Base-by-base conservation (phyloP, 1,140 invertebrate species). In the Bombus soroeensis region DNA sequence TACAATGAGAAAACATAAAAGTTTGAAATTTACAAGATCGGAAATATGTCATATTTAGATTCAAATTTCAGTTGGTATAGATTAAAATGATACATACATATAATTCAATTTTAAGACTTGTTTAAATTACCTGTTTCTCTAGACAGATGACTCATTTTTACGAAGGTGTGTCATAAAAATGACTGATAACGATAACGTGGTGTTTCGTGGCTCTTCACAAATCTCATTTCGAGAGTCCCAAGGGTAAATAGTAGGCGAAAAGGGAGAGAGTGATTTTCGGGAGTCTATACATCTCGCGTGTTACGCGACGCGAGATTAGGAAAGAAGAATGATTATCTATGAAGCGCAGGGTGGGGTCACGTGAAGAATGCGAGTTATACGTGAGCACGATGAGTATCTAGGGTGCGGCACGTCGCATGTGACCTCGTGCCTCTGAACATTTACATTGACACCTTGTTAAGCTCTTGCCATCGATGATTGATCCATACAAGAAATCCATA, bases 281-380 rank as follows among this genome's bases (percentile, higher is more conserved):
- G 70, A 77, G 64, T 91, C 83, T 85, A 68, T 71, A 86, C 83
- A 90, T 90, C 87, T 94, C 89, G 91, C 92, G 92, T 94, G 91
- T 89, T 85, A 39, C 89, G 90, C 85, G 86, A 89, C 59, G 72
- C 75, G 83, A 88, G 85, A 88, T 87, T 82, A 53, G 53, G 12
- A 37, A 47, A 87, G 80, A 81, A 90, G 81, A 93, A 91, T 93
- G 89, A 94, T 93, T 94, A 94, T 87, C 85, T 89, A 86, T 34
- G 53, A 80, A 84, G 25, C 53, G 39, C 90, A 89, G 89, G 92
- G 93, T 92, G 92, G 89, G 87, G 92, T 89, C 76, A 37, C 57
- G 76, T 82, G 87, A 90, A 81, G 71, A 83, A 87, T 68, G 80
- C 68, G 72, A 64, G 59, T 70, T 83, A 53, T 77, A 75, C 75